phyloP scores from a whole-genome alignment of 2,797 vertebrate genomes.

The Margarornis squamiger region DNA sequence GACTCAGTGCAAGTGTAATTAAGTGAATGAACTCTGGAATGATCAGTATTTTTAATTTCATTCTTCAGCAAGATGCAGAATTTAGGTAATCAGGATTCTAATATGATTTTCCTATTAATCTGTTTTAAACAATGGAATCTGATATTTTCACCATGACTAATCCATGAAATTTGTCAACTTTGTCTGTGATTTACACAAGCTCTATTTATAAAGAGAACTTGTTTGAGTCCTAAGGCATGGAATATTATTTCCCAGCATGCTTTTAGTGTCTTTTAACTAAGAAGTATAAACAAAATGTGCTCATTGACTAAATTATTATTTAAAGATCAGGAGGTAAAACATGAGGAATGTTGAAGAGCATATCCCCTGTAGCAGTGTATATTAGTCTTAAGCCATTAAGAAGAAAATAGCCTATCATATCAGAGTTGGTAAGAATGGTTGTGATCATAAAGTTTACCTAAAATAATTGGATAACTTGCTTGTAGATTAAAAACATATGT shows the following conservation, averaged over 20 bases:
- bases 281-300: slow-evolving; percentile 47
- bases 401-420: slow-evolving; percentile 60
- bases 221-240: slow-evolving; percentile 44
- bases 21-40: not conserved
- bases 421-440: slow-evolving; percentile 63
- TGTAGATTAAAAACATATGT: slow-evolving; percentile 67
- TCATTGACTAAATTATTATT: slow-evolving; percentile 54
- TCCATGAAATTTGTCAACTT: slow-evolving; percentile 79
- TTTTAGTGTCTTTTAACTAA: slow-evolving; percentile 44
- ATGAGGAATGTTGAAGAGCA: slow-evolving; percentile 15
- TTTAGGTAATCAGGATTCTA: slow-evolving; percentile 44
- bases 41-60: not conserved
- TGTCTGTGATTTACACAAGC: slow-evolving; percentile 71
- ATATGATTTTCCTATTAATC: slow-evolving; percentile 76
- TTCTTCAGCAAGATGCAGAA: slow-evolving; percentile 15
- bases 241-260: slow-evolving; percentile 65
- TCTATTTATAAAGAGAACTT: slow-evolving; percentile 63
- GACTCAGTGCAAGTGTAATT: not conserved
- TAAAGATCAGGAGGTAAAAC: slow-evolving; percentile 60
- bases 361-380: slow-evolving; percentile 40
- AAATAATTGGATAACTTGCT: slow-evolving; percentile 72
- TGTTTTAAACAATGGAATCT: slow-evolving; percentile 76
- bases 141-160: slow-evolving; percentile 77
- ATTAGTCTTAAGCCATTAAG: slow-evolving; percentile 51
- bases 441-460: slow-evolving; percentile 70